Evolutionary conservation across 1,140 invertebrate genomes (phyloP).

Genomic region (Caligus rogercresseyi): DNA sequence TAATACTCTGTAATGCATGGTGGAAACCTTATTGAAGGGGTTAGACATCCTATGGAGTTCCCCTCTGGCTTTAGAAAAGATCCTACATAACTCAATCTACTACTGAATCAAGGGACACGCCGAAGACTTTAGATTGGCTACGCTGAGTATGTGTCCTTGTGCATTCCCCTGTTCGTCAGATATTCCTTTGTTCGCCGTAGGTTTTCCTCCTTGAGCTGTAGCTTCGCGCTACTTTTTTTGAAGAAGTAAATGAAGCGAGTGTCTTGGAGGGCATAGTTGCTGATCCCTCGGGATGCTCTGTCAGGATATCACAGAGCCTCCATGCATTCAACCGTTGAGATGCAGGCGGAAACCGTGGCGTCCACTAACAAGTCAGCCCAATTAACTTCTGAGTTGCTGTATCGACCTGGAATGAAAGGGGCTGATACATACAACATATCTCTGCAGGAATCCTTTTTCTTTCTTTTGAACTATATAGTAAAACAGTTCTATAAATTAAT

Average conservation of each 20-base stretch:
- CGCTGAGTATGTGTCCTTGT: neutral
- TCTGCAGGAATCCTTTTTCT: neutral
- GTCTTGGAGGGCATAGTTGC: neutral
- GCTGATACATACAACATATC: too few species aligned
- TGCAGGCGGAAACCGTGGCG: neutral
- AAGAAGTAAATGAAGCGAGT: neutral
- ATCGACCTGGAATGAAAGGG: too few species aligned
- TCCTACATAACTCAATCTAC: too few species aligned
- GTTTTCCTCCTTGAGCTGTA: neutral
- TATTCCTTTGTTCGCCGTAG: neutral
- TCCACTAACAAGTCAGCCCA: neutral
- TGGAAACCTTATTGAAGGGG: too few species aligned
- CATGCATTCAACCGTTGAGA: neutral
- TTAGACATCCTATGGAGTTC: too few species aligned
- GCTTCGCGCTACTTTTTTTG: neutral
- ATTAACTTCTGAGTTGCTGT: too few species aligned
- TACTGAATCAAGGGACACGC: too few species aligned
- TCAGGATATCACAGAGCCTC: neutral
- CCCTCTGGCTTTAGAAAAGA: too few species aligned
- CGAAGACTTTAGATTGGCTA: neutral
- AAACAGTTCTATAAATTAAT: neutral
- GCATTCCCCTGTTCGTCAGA: neutral
- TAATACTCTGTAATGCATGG: too few species aligned
- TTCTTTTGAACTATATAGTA: neutral
- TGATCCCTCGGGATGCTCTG: neutral